These are phyloP conservation scores for Diabrotica undecimpunctata DNA, from an alignment of 1,140 invertebrate species.

Conservation along the genomic window DNA sequence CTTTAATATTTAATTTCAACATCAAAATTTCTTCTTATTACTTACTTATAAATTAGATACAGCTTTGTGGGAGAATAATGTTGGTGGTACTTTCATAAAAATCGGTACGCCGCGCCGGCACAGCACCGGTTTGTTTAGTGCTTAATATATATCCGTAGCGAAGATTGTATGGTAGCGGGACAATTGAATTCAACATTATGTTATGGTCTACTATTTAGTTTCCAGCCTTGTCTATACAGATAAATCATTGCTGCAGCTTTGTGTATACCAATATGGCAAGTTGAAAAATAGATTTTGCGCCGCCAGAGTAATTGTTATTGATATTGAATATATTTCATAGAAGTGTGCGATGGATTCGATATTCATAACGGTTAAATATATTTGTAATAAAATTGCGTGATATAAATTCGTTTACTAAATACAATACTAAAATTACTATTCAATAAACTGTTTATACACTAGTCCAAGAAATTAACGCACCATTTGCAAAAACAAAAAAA, in stretches of 20 bases:
- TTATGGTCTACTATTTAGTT: conserved; percentile 15
- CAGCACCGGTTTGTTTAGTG: neutral
- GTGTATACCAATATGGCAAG: conserved; percentile 13
- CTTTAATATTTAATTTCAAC: too few relatives aligned
- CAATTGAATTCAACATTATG: conserved; percentile 13
- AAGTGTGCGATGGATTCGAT: conserved; percentile 3
- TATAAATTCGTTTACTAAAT: too few relatives aligned
- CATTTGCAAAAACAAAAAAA: too few relatives aligned
- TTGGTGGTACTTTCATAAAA: neutral
- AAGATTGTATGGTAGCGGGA: conserved; percentile 8
- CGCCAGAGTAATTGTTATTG: conserved; percentile 14
- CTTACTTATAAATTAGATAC: neutral
- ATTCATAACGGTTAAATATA: too few relatives aligned
- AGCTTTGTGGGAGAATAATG: neutral
- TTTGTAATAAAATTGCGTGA: too few relatives aligned
- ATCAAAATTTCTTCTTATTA: too few relatives aligned
- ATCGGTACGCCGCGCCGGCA: neutral
- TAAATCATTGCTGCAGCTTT: conserved; percentile 9
- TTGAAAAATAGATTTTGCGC: conserved; percentile 10
- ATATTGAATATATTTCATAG: conserved; percentile 17
- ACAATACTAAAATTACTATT: too few relatives aligned
- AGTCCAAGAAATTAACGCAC: too few relatives aligned
- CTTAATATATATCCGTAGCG: neutral
- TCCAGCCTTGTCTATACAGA: conserved; percentile 11
- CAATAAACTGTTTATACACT: too few relatives aligned